phyloP scores from a whole-genome alignment of 2,888 invertebrate genomes.

The Ceraclea dissimilis region DNA sequence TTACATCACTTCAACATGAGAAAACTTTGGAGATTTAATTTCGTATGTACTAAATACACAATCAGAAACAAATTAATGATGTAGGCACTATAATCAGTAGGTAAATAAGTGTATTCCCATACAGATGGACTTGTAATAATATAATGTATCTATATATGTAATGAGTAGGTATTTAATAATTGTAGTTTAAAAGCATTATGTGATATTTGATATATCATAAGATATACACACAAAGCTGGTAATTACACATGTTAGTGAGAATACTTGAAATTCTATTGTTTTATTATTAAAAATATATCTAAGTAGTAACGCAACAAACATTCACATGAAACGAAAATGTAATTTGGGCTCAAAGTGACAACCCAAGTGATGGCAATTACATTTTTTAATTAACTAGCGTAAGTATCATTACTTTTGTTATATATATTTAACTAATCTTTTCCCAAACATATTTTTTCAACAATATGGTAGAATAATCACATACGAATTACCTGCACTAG shows the following conservation, averaged over 20 bases:
- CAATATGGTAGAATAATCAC: too few species aligned
- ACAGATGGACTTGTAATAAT: background rate
- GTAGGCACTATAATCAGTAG: too few species aligned
- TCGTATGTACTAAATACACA: too few species aligned
- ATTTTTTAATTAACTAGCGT: background rate
- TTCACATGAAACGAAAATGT: background rate
- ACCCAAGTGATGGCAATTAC: background rate
- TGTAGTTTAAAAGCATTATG: background rate
- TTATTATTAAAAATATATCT: background rate
- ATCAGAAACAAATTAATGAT: too few species aligned
- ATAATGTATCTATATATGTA: too few species aligned
- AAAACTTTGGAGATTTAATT: too few species aligned
- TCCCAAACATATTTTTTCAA: too few species aligned
- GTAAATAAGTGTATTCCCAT: background rate
- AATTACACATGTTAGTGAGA: background rate
- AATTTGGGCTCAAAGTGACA: background rate
- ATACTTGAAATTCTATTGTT: background rate
- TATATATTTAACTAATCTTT: too few species aligned
- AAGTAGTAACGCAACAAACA: too few species aligned
- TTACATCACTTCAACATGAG: too few species aligned
- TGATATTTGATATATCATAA: background rate
- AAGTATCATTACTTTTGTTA: too few species aligned
- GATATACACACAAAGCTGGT: background rate
- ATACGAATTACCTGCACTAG: too few species aligned
- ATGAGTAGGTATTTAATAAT: background rate